Base-by-base conservation (phyloP, 2,888 invertebrate species). In the Agrochola lota region DNA sequence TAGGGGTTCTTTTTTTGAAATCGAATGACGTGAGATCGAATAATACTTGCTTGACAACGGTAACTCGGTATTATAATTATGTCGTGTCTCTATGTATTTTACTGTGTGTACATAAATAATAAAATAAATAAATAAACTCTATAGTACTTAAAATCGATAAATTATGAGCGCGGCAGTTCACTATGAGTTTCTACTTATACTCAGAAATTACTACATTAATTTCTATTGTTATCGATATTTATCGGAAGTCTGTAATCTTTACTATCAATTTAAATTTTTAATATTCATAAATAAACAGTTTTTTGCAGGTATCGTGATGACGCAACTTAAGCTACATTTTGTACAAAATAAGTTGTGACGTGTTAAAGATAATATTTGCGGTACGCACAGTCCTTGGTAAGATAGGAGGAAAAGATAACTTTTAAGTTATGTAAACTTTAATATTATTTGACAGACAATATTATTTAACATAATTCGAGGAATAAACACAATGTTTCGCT, bases 361-460 rank as follows among this genome's bases (percentile, higher is more conserved):
- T 71, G 55, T 2, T 55, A 55, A 46, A 55, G 35, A 64, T 85
- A 80, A 81, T 72, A 67, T 80, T 84, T 84, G 60, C 66, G 26
- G 64, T 82, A 60, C 60, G 60, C n/a, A 57, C 20, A 75, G 40
- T 76, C 59, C 59, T 63, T 46, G 9, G 26, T 59, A 64, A 72
- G 62, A 72, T 72, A 85, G 30, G 23, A 85, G 80, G 80, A 66
- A 81, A 80, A 80, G 68, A 85, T 81, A 80, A 71, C 57, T 59
- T 80, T 71, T 79, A 71, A 84, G 70, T 80, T 70, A 43, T 49
- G 66, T 55, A 80, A 52, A 63, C 67, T 52, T 71, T 40, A 12
- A 43, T 30, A n/a, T 60, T 73, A 26, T 74, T 68, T 46, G 1
- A 43, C 30, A 11, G 0, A 17, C 7, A n/a, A 3, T 62, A 4